Base-by-base conservation (phyloP, 2,888 invertebrate genomes). In the Drosophila paranaensis region DNA sequence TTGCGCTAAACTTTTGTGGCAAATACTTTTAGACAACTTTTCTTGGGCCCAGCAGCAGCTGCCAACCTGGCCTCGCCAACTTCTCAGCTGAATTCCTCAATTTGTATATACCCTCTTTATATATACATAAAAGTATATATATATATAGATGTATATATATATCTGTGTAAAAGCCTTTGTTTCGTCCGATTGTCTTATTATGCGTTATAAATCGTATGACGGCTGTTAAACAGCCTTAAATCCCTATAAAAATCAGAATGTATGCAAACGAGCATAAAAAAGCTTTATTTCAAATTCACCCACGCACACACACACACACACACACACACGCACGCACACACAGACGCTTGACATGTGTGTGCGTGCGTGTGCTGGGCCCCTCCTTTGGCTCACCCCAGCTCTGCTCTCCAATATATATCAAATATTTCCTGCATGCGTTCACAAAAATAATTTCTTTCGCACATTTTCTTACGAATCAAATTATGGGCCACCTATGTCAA, bases 241-340 rank as follows among this genome's bases (percentile, higher is more conserved):
- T 70, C 69, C 73, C 69, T 72, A 77, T 82, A 73, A 82, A 82
- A 89, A 88, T 80, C 77, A 63, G 62, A 74, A 70, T 74, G 45
- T 71, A 88, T 86, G 81, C 86, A 86, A 86, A 90, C 75, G 82
- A 80, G 81, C 89, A 82, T 88, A 82, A 90, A 90, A 86, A 84
- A 84, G 65, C 73, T 79, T 85, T 77, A 74, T 79, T 74, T 75
- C 54, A 78, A 76, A 79, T 60, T 74, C 57, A 67, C 67, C 78
- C 77, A 79, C 68, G 72, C 67, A 74, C 25, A 69, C 54, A 67
- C 10, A 50, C 25, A 71, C 54, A 67, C 10, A 48, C 67, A 73
- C 25, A 71, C 54, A 67, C 10, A 20, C 20, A 20, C 20, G 20
- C 20, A 20, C 20, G 2, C 20, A 20, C 20, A 20, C 1, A 20